Conservation (phyloP, 2,113 vertebrate genomes). For the Zosterops hypoxanthus region DNA sequence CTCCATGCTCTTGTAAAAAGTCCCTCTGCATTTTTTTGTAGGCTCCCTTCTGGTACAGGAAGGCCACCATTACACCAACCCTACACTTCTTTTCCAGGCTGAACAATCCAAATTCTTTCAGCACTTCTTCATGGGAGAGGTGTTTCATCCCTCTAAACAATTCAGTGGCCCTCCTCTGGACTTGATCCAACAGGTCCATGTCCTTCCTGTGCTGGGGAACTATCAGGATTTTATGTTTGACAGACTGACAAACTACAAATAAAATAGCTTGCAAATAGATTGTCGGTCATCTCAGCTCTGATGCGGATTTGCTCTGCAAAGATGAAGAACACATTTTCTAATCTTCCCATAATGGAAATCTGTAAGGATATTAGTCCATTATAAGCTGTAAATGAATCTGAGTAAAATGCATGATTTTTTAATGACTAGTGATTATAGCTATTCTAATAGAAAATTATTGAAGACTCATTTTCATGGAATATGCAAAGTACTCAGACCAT, state of each 20-base stretch:
- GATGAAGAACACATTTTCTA: background rate
- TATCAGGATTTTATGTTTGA: background rate
- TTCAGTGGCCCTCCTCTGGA: background rate
- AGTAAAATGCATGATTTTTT: background rate
- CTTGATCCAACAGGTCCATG: background rate
- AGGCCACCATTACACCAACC: background rate
- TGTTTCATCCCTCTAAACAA: background rate
- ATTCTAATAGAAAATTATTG: background rate
- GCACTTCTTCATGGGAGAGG: background rate
- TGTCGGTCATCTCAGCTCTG: background rate
- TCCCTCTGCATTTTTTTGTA: background rate
- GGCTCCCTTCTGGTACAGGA: background rate
- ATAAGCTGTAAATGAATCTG: background rate
- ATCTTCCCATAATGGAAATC: background rate
- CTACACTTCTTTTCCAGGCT: background rate
- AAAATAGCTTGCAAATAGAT: background rate
- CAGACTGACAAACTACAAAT: background rate
- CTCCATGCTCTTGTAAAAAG: background rate
- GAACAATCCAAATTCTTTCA: background rate
- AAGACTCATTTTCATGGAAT: background rate
- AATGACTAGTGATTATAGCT: background rate
- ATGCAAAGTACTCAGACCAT: background rate
- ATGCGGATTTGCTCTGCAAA: background rate
- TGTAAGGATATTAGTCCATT: slow-evolving; percentile 4
- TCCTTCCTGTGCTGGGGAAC: background rate